A percentile compares a stretch with the other conserved stretches of the same genome.
Evolutionary conservation across 2,113 vertebrate species (phyloP).

Genomic region (Ameiurus melas): DNA sequence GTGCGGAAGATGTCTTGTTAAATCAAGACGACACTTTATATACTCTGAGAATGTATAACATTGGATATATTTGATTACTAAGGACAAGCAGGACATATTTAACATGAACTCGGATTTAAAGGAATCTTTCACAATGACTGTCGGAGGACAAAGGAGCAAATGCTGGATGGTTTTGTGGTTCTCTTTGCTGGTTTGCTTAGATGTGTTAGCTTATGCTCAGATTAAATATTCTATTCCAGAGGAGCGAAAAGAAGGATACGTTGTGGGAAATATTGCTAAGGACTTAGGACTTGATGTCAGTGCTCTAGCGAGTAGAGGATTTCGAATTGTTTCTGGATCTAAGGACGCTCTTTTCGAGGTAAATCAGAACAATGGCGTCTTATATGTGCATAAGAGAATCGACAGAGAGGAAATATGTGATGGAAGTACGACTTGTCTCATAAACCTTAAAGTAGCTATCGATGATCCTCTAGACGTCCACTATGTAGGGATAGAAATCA

Average conservation of each 20-base stretch:
- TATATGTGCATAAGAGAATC: slow-evolving; percentile 49
- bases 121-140: neutral
- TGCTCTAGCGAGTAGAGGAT: slow-evolving; percentile 36
- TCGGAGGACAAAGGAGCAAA: neutral
- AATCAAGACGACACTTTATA: neutral
- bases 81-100: neutral
- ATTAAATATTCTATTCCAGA: slow-evolving; percentile 58
- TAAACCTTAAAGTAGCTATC: slow-evolving; percentile 54
- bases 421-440: slow-evolving; percentile 30
- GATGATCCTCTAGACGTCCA: slow-evolving; percentile 57
- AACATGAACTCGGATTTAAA: neutral
- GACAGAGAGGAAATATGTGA: slow-evolving; percentile 58
- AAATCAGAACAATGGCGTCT: slow-evolving; percentile 54
- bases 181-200: slow-evolving; percentile 21
- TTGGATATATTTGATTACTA: neutral
- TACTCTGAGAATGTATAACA: neutral
- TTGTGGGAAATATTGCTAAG: slow-evolving; percentile 59
- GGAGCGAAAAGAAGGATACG: slow-evolving; percentile 45
- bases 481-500: slow-evolving; percentile 48
- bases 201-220: slow-evolving; percentile 39
- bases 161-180: neutral
- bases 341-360: slow-evolving; percentile 49
- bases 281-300: slow-evolving; percentile 58
- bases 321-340: slow-evolving; percentile 55
- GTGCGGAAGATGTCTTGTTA: neutral